Percentiles rank a stretch among this genome's conserved stretches.
phyloP scores from a whole-genome alignment of 2,888 invertebrate species.

The Conus canariensis region DNA sequence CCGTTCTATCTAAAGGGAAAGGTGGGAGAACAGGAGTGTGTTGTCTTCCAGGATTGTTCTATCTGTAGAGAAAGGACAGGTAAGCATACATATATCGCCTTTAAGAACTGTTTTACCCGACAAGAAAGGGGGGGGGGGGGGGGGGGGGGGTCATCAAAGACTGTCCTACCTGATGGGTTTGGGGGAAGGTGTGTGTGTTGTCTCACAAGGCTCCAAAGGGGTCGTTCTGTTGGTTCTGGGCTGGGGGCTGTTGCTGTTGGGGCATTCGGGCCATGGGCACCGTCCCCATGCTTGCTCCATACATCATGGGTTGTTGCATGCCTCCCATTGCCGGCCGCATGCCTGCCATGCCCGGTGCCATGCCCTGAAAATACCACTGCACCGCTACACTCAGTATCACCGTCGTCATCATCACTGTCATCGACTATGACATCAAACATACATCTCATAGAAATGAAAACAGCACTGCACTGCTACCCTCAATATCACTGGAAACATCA shows the following conservation, averaged over 20 bases:
- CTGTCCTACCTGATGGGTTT: background rate
- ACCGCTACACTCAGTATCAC: background rate
- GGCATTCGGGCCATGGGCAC: constrained; percentile 48
- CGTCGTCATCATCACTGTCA: too few relatives aligned
- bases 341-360: constrained; percentile 53
- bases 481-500: background rate
- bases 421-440: too few relatives aligned
- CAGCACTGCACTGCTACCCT: background rate
- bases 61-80: too few relatives aligned
- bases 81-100: too few relatives aligned
- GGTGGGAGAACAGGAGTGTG: too few relatives aligned
- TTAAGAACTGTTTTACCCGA: too few relatives aligned
- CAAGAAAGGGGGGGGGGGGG: too few relatives aligned
- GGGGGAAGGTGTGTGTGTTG: background rate
- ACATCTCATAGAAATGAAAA: too few relatives aligned
- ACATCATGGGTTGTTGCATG: constrained; percentile 53
- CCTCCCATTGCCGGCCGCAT: constrained; percentile 59
- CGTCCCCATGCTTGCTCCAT: constrained; percentile 40
- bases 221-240: constrained; percentile 58
- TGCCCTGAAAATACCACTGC: constrained; percentile 44
- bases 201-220: constrained; percentile 74
- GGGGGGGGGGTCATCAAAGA: too few relatives aligned
- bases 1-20: too few relatives aligned
- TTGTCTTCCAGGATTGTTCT: too few relatives aligned
- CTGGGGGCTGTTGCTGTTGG: constrained; percentile 56